Evolutionary conservation across 2,888 invertebrate genomes (phyloP).

Genomic region (Parnassius mnemosyne): DNA sequence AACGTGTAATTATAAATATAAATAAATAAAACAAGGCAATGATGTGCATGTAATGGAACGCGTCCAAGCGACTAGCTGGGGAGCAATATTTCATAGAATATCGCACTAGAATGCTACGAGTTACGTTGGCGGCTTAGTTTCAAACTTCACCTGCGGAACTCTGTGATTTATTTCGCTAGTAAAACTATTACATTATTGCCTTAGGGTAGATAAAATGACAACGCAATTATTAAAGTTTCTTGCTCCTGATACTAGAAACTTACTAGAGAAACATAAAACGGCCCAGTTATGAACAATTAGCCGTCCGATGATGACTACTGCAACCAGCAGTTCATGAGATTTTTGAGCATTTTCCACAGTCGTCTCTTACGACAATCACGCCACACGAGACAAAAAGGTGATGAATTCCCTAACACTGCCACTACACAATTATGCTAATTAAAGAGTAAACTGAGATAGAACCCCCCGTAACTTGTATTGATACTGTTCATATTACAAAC

Average conservation of each 20-base stretch:
- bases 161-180: constrained; percentile 13
- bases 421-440: too few species aligned
- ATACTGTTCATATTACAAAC: too few species aligned
- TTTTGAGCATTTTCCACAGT: too few species aligned
- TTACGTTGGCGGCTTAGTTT: constrained; percentile 20
- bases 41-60: constrained; percentile 5
- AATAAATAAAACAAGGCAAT: constrained; percentile 1
- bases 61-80: constrained; percentile 13
- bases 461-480: too few species aligned
- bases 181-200: background rate
- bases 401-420: too few species aligned
- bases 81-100: constrained; percentile 24
- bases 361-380: too few species aligned
- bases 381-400: too few species aligned
- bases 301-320: too few species aligned
- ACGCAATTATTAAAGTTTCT: constrained; percentile 2
- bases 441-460: too few species aligned
- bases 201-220: background rate
- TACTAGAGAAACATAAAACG: background rate
- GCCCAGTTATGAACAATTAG: background rate
- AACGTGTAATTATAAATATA: too few species aligned
- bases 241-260: background rate
- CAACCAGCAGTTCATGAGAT: too few species aligned
- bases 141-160: constrained; percentile 19
- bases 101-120: constrained; percentile 6